phyloP scores from a whole-genome alignment of 2,113 vertebrate species.

The Miniopterus natalensis region DNA sequence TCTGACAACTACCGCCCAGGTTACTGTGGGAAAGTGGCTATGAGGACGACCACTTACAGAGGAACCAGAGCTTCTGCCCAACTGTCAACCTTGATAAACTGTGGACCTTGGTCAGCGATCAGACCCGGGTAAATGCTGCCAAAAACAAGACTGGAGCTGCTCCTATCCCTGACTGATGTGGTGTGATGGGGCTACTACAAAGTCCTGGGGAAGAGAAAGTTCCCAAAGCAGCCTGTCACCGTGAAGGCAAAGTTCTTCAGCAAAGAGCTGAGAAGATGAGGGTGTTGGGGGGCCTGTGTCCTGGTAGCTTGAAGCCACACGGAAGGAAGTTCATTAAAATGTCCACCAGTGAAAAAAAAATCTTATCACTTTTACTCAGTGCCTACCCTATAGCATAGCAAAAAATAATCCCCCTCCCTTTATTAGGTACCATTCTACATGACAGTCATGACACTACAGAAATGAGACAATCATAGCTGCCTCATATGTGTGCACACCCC shows the following conservation, averaged over 20 bases:
- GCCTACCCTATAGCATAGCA: not conserved
- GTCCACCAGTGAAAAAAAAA: not conserved
- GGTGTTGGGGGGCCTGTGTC: conserved; percentile 83
- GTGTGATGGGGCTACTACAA: conserved; percentile 90
- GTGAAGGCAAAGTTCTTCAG: conserved; percentile 93
- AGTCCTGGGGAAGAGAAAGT: conserved; percentile 91
- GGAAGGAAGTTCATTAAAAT: not conserved
- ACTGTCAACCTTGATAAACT: not conserved
- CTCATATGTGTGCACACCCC: accelerated
- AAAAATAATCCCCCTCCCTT: not conserved
- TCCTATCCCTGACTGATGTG: conserved; percentile 87
- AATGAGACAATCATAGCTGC: not conserved
- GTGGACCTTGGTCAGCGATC: not conserved
- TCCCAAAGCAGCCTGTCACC: conserved; percentile 91
- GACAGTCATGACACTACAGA: not conserved
- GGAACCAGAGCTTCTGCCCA: not conserved
- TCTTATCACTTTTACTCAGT: not conserved
- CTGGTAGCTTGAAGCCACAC: conserved; percentile 86
- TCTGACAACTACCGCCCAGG: not conserved
- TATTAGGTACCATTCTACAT: no score
- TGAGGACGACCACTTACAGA: not conserved
- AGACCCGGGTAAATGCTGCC: not conserved
- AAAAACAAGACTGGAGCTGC: not conserved
- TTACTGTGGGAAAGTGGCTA: not conserved
- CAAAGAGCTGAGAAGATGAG: conserved; percentile 89